Evolutionary conservation across 1,140 invertebrate genomes (phyloP).

Genomic region (Pteromalus puparum): DNA sequence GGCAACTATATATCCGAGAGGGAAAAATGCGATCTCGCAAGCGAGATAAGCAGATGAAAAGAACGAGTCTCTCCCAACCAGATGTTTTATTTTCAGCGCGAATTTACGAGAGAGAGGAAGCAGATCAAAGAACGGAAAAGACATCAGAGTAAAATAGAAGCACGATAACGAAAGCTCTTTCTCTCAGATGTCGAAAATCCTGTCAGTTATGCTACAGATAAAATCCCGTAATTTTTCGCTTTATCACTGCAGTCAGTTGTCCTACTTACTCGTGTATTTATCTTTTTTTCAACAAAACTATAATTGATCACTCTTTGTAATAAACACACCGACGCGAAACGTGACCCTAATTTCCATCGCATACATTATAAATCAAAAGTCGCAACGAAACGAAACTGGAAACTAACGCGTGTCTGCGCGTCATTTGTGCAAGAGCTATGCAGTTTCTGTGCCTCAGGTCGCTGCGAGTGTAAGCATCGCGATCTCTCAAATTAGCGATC

Average conservation of each 20-base stretch:
- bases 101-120: constrained; percentile 40
- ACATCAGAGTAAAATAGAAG: not conserved
- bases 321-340: not conserved
- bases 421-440: not conserved
- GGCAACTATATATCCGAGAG: too few species aligned
- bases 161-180: constrained; percentile 15
- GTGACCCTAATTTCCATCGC: not conserved
- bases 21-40: constrained; percentile 48
- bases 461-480: not conserved
- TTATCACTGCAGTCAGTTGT: not conserved
- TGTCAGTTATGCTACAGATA: not conserved
- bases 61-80: not conserved
- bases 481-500: constrained; percentile 20
- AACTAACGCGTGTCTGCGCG: too few species aligned
- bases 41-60: constrained; percentile 44
- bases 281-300: not conserved
- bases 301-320: not conserved
- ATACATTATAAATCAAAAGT: too few species aligned
- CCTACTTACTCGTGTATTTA: not conserved
- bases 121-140: constrained; percentile 39
- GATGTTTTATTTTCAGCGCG: constrained; percentile 42
- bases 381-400: too few species aligned
- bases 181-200: not conserved
- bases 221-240: not conserved
- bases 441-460: not conserved